These are phyloP conservation scores for Anabas testudineus DNA, from an alignment of 2,797 vertebrate species.

Conservation along the genomic window DNA sequence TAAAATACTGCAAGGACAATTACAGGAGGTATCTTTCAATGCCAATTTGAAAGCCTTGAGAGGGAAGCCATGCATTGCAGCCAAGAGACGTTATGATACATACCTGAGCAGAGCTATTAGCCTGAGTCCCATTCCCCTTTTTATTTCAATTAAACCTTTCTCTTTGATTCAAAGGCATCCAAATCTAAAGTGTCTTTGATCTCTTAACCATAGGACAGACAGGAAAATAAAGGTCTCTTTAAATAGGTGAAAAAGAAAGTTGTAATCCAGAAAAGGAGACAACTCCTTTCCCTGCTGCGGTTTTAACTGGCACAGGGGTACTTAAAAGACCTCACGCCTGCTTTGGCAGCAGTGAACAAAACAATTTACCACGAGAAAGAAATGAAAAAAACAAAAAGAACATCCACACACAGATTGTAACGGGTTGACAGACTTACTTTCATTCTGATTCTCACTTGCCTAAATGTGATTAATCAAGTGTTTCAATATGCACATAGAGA, in stretches of 20 bases:
- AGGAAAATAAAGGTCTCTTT: conserved; percentile 65
- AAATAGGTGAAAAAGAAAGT: conserved; percentile 47
- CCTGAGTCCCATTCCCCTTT: conserved; percentile 46
- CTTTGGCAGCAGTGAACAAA: conserved; percentile 70
- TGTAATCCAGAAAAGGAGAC: conserved; percentile 64
- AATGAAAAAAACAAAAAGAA: conserved; percentile 19
- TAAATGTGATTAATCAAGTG: conserved; percentile 70
- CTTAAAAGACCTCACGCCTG: conserved; percentile 63
- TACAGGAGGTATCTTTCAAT: conserved; percentile 40
- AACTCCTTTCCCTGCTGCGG: conserved; percentile 62
- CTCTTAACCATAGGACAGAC: conserved; percentile 67
- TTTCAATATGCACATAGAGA: conserved; percentile 42
- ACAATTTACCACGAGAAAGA: conserved; percentile 63
- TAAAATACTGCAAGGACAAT: conserved; percentile 47
- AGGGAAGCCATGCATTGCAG: conserved; percentile 44
- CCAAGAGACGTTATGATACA: conserved; percentile 50
- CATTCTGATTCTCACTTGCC: conserved; percentile 57
- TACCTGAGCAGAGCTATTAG: conserved; percentile 64
- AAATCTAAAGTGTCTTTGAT: conserved; percentile 78
- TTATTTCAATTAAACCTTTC: conserved; percentile 80
- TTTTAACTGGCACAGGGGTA: conserved; percentile 54
- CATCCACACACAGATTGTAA: conserved; percentile 41
- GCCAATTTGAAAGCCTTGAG: conserved; percentile 41
- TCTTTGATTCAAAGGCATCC: conserved; percentile 72
- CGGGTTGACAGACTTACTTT: conserved; percentile 63